These are phyloP conservation scores for Tetranychus piercei DNA, from an alignment of 2,888 invertebrate species.

Conservation along the genomic window DNA sequence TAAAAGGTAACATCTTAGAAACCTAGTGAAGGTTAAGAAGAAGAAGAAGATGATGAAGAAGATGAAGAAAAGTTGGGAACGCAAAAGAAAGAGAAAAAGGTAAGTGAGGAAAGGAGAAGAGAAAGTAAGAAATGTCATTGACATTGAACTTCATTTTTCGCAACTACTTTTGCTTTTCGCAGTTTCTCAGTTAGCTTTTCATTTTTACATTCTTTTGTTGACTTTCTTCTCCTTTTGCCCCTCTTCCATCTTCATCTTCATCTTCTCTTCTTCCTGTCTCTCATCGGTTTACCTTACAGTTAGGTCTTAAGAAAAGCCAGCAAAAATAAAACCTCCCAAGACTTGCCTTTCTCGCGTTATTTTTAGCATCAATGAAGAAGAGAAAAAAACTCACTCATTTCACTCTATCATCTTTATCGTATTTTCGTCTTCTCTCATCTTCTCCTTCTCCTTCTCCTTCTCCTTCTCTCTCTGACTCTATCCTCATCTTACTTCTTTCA, in stretches of 20 bases:
- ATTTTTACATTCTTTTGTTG: not conserved
- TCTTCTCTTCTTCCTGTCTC: not conserved
- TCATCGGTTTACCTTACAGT: slow-evolving; percentile 1
- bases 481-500: not conserved
- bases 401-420: not conserved
- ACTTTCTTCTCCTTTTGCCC: not conserved
- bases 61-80: not conserved
- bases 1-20: not conserved
- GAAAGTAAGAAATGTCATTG: not conserved
- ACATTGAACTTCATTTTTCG: not conserved
- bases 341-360: not conserved
- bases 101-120: not conserved
- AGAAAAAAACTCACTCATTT: not conserved
- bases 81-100: not conserved
- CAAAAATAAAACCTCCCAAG: not conserved
- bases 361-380: not conserved
- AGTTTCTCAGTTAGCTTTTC: not conserved
- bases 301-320: not conserved
- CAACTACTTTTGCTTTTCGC: not conserved
- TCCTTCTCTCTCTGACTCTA: not conserved
- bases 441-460: not conserved
- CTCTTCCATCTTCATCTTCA: not conserved
- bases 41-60: not conserved
- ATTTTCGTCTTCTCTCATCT: not conserved
- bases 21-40: not conserved